phyloP scores from a whole-genome alignment of 2,113 vertebrate genomes.

The Dasyprocta punctata region DNA sequence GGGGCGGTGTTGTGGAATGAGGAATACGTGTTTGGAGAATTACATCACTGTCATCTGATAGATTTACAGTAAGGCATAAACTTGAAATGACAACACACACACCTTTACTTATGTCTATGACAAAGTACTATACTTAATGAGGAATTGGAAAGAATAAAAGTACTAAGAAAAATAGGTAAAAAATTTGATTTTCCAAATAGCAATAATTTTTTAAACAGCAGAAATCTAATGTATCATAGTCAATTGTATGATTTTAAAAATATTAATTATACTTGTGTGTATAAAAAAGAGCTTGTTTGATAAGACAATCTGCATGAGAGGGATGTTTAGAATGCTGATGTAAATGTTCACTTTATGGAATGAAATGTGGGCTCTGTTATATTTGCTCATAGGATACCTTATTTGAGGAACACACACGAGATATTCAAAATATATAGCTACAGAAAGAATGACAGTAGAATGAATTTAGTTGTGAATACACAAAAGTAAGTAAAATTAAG shows the following conservation, averaged over 20 bases:
- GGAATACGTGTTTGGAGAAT: background rate
- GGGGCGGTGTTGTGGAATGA: background rate
- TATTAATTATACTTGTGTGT: background rate
- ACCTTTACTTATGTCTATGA: background rate
- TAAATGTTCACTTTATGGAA: background rate
- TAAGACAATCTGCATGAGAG: no score
- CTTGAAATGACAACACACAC: background rate
- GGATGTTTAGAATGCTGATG: background rate
- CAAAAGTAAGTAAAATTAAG: background rate
- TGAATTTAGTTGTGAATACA: background rate
- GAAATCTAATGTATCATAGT: background rate
- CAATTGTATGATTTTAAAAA: background rate
- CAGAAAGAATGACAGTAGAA: background rate
- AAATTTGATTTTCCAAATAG: background rate
- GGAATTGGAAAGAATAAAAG: background rate
- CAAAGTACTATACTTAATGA: background rate
- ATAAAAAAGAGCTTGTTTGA: background rate
- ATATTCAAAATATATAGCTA: background rate
- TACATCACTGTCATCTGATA: background rate
- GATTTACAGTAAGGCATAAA: background rate
- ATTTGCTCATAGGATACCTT: background rate
- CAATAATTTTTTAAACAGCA: background rate
- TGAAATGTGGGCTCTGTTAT: background rate
- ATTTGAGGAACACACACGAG: background rate
- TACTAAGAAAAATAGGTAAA: background rate